These are phyloP conservation scores for Macaria notata DNA, from an alignment of 2,888 invertebrate genomes.

Conservation along the genomic window DNA sequence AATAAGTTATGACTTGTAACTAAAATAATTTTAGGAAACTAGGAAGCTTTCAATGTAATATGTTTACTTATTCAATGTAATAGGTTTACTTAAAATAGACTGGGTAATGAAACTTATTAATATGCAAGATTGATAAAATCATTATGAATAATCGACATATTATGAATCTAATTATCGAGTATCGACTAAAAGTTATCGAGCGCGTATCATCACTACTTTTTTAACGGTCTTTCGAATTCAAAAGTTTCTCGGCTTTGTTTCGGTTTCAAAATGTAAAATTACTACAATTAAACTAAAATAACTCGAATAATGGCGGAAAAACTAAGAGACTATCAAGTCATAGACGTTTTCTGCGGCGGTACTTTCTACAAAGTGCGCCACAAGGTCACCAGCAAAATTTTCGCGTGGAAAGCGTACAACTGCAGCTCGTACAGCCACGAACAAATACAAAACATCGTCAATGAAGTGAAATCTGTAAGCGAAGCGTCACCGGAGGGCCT, in stretches of 20 bases:
- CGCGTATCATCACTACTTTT: slow-evolving; percentile 51
- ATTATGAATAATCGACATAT: no score
- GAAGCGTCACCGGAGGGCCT: slow-evolving; percentile 59
- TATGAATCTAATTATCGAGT: not conserved
- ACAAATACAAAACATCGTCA: slow-evolving; percentile 69
- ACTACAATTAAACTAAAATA: slow-evolving; percentile 31
- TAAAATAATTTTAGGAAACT: no score
- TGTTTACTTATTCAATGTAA: no score
- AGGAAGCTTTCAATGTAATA: no score
- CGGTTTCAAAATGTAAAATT: slow-evolving; percentile 67
- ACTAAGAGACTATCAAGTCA: slow-evolving; percentile 75
- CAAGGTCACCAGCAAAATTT: slow-evolving; percentile 77
- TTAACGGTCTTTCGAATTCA: slow-evolving; percentile 64
- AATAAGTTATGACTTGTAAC: no score
- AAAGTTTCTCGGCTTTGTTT: slow-evolving; percentile 70
- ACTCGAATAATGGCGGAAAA: slow-evolving; percentile 62
- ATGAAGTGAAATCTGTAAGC: slow-evolving; percentile 71
- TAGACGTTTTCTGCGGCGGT: slow-evolving; percentile 74
- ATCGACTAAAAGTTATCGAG: slow-evolving; percentile 26
- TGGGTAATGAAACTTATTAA: no score
- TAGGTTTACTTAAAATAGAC: no score
- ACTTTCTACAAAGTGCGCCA: slow-evolving; percentile 79
- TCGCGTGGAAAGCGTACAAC: slow-evolving; percentile 77
- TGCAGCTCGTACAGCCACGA: slow-evolving; percentile 67
- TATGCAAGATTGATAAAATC: no score